These are phyloP conservation scores for Lepidurus packardi DNA, from an alignment of 1,140 invertebrate genomes.

Conservation along the genomic window DNA sequence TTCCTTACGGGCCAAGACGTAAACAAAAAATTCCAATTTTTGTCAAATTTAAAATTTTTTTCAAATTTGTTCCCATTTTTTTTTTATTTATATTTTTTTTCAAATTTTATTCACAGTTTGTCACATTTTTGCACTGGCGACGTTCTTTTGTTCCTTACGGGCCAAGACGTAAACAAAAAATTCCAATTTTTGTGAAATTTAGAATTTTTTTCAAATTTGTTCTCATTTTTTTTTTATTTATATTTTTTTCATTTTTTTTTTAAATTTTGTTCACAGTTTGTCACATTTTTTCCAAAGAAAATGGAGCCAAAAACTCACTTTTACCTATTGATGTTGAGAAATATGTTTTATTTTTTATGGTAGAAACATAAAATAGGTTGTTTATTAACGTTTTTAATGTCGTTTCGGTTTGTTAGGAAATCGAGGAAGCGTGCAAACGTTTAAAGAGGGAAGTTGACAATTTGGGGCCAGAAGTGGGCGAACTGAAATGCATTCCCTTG, in stretches of 20 bases:
- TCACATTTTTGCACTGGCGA: constrained; percentile 88
- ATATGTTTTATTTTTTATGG: not conserved
- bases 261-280: too few relatives aligned
- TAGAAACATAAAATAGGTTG: not conserved
- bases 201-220: not conserved
- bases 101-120: too few relatives aligned
- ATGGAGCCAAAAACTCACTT: constrained; percentile 8
- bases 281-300: not conserved
- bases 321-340: not conserved
- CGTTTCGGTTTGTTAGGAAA: constrained; percentile 62
- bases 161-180: constrained; percentile 57
- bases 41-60: constrained; percentile 13
- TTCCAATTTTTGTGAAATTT: constrained; percentile 27
- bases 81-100: too few relatives aligned
- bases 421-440: constrained; percentile 98
- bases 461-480: constrained; percentile 90
- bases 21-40: constrained; percentile 33
- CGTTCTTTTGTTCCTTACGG: constrained; percentile 92
- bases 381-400: not conserved
- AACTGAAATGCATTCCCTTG: constrained; percentile 95
- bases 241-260: too few relatives aligned
- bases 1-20: constrained; percentile 89
- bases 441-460: constrained; percentile 96
- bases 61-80: too few relatives aligned
- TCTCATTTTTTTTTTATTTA: too few relatives aligned